phyloP scores from a whole-genome alignment of 2,113 vertebrate genomes.

The Platysternon megacephalum region DNA sequence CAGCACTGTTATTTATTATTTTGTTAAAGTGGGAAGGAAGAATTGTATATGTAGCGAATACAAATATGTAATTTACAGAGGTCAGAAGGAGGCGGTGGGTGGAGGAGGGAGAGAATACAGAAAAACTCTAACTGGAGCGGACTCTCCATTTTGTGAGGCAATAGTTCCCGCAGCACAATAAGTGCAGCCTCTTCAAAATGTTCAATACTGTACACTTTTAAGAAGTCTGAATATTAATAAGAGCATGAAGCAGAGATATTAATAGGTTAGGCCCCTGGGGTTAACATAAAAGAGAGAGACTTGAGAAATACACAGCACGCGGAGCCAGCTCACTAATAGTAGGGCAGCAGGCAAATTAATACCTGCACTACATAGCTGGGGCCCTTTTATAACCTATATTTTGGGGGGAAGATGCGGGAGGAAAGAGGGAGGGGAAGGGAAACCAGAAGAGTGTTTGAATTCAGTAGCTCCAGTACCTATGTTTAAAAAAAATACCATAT shows the following conservation, averaged over 20 bases:
- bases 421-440: background rate
- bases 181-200: conserved; percentile 34
- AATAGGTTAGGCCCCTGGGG: conserved; percentile 57
- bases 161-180: conserved; percentile 27
- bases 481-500: no score
- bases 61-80: background rate
- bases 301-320: background rate
- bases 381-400: background rate
- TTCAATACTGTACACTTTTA: conserved; percentile 35
- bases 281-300: conserved; percentile 32
- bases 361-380: background rate
- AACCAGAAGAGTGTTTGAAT: background rate
- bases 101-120: conserved; percentile 2
- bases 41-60: background rate
- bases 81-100: background rate
- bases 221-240: conserved; percentile 65
- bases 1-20: background rate
- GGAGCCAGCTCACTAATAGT: conserved; percentile 1
- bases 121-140: background rate
- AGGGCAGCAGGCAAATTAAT: background rate
- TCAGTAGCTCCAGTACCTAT: background rate
- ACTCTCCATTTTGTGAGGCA: background rate
- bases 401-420: background rate
- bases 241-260: conserved; percentile 62
- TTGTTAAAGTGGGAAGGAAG: background rate